Conservation (phyloP, 2,888 invertebrate species). For the Ashinkailepas kermadecensis region DNA sequence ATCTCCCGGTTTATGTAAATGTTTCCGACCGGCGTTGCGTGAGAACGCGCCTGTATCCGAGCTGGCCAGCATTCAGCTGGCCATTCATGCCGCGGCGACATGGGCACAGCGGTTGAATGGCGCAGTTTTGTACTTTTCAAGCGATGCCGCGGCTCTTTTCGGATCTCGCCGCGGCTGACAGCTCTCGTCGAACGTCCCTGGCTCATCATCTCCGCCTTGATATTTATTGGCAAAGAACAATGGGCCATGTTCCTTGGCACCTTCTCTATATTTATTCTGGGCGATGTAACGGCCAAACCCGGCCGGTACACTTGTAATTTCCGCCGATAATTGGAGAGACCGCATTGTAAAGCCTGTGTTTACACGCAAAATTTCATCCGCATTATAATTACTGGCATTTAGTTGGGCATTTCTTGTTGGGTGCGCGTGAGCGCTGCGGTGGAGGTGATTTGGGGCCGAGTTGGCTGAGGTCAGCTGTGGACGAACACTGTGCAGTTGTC, state of each 20-base stretch:
- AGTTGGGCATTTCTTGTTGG: conserved; percentile 1
- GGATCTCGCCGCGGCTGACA: neutral
- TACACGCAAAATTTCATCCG: conserved; percentile 19
- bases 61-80: neutral
- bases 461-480: neutral
- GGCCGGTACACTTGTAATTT: conserved; percentile 17
- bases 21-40: conserved; percentile 1
- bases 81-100: neutral
- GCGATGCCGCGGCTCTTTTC: neutral
- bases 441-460: neutral
- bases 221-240: conserved; percentile 18
- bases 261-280: conserved; percentile 21
- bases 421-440: neutral
- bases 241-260: conserved; percentile 8
- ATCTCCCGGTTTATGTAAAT: conserved; percentile 20
- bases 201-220: neutral
- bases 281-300: neutral
- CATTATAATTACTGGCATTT: conserved; percentile 11
- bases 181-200: neutral
- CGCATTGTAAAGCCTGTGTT: neutral
- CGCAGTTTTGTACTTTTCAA: neutral
- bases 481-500: no score
- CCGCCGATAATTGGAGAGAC: neutral
- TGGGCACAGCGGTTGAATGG: neutral
- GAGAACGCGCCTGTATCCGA: neutral